Conservation (phyloP, 2,797 vertebrate species). For the Coreius guichenoti region DNA sequence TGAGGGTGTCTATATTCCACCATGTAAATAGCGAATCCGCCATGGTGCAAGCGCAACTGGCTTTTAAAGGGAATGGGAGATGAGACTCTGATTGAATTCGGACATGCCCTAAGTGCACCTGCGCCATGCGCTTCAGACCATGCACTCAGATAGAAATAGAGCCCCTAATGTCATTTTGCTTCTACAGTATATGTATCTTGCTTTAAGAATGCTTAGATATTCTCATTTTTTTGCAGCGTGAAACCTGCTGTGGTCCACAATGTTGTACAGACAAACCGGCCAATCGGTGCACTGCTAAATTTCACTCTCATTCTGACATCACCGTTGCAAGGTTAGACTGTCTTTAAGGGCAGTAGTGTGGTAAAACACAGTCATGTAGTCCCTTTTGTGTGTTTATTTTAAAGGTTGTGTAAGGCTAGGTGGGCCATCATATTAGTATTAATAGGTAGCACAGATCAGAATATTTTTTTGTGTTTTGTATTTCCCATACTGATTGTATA, state of each 20-base stretch:
- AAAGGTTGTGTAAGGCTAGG: neutral
- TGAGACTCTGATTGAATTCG: too few species aligned
- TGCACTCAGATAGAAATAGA: too few species aligned
- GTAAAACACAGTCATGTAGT: constrained; percentile 18
- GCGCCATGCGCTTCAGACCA: too few species aligned
- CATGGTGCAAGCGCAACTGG: too few species aligned
- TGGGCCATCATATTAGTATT: neutral
- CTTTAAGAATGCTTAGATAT: constrained; percentile 14
- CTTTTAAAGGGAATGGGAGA: too few species aligned
- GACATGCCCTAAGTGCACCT: too few species aligned
- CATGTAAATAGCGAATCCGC: too few species aligned
- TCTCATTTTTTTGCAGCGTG: neutral
- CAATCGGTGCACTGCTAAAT: constrained; percentile 30
- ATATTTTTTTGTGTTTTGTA: neutral
- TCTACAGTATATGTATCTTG: neutral
- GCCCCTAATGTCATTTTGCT: neutral
- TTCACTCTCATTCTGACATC: constrained; percentile 25
- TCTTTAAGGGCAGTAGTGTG: constrained; percentile 37
- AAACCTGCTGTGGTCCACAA: constrained; percentile 33
- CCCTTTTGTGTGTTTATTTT: neutral
- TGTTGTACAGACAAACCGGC: constrained; percentile 20
- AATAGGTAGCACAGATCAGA: neutral
- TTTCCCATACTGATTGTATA: neutral
- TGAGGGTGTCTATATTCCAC: too few species aligned
- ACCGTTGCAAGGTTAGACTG: constrained; percentile 25